Percentiles rank a stretch among this genome's conserved stretches.
Evolutionary conservation across 2,888 invertebrate genomes (phyloP).

Genomic region (Diaperis boleti): DNA sequence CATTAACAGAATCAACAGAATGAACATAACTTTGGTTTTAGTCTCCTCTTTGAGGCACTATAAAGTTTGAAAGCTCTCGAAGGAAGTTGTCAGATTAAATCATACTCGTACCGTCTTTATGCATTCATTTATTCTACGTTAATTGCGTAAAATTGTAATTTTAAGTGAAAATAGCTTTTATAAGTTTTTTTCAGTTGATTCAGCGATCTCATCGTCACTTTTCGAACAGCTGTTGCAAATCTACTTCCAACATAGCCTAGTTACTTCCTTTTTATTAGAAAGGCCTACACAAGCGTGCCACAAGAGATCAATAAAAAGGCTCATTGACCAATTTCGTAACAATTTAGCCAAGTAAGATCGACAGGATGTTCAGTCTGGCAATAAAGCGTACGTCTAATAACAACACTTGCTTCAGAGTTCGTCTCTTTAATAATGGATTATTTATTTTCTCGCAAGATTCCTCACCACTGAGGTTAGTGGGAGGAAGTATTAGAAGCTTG

Average conservation of each 20-base stretch:
- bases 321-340: slow-evolving; percentile 19
- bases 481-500: not conserved
- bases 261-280: not conserved
- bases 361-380: not conserved
- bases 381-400: slow-evolving; percentile 6
- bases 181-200: no score
- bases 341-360: slow-evolving; percentile 12
- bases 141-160: no score
- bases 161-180: not conserved
- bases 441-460: not conserved
- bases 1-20: no score
- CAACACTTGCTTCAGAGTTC: not conserved
- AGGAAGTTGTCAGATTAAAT: not conserved
- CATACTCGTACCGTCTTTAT: not conserved
- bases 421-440: slow-evolving; percentile 3
- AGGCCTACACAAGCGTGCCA: not conserved
- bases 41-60: no score
- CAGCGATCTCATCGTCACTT: not conserved
- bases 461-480: no score
- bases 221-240: not conserved
- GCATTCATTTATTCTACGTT: not conserved
- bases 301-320: slow-evolving; percentile 22
- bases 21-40: no score
- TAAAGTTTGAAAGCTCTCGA: no score
- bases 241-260: slow-evolving; percentile 1